phyloP scores from a whole-genome alignment of 2,113 vertebrate genomes.

The Crotalus tigris region DNA sequence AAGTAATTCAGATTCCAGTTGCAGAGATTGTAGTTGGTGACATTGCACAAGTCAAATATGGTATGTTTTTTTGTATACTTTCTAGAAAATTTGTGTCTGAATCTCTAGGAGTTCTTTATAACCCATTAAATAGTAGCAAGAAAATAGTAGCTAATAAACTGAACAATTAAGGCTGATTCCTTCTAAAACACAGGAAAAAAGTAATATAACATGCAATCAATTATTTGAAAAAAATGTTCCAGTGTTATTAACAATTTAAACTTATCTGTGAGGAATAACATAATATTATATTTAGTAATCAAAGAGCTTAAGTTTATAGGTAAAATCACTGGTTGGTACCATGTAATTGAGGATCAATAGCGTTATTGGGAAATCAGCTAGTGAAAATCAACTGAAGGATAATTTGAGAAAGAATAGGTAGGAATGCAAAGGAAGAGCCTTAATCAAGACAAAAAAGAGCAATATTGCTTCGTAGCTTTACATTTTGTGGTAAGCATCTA shows the following conservation, averaged over 20 bases:
- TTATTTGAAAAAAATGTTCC: not conserved
- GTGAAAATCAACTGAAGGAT: not conserved
- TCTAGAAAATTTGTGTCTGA: not conserved
- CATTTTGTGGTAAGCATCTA: not conserved
- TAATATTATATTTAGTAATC: not conserved
- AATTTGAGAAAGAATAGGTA: not conserved
- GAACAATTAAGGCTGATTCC: not conserved
- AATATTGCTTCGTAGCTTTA: not conserved
- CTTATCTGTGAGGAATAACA: not conserved
- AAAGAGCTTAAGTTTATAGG: not conserved
- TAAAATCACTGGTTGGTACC: not conserved
- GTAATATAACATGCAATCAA: not conserved
- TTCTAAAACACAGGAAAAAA: not conserved
- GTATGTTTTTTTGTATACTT: constrained; percentile 62
- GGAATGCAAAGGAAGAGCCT: not conserved
- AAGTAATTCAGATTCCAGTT: constrained; percentile 95
- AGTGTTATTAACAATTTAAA: not conserved
- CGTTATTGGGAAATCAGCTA: not conserved
- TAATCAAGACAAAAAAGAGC: not conserved
- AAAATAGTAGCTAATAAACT: not conserved
- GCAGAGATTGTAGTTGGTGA: constrained; percentile 94
- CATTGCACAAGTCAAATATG: constrained; percentile 96
- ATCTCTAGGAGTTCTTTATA: not conserved
- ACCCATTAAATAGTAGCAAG: not conserved
- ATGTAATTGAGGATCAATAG: not conserved